Percentiles rank a stretch among this genome's conserved stretches.
These are phyloP conservation scores for Danionella dracula DNA, from an alignment of 2,797 vertebrate genomes.

Conservation along the genomic window DNA sequence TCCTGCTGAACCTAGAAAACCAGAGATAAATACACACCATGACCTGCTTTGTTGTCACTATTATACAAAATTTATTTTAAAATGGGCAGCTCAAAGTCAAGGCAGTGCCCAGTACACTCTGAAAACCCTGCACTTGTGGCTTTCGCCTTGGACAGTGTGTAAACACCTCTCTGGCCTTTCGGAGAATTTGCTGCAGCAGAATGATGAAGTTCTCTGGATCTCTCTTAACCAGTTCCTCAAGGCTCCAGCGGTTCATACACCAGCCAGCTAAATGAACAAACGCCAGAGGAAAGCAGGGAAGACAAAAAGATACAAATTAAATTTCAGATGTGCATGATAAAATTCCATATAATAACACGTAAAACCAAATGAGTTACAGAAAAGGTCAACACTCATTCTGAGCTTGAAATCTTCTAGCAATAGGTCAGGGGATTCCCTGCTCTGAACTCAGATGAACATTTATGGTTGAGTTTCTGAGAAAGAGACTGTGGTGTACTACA, in stretches of 20 bases:
- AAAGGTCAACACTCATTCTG: neutral
- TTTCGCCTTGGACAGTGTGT: neutral
- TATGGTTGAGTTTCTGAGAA: neutral
- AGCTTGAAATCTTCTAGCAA: neutral
- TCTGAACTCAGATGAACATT: neutral
- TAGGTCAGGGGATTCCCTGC: neutral
- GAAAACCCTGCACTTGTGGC: no score
- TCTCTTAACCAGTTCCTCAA: constrained; percentile 91
- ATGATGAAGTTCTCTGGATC: constrained; percentile 89
- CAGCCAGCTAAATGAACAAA: constrained; percentile 70
- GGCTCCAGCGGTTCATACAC: constrained; percentile 95
- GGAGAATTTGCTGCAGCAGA: constrained; percentile 87
- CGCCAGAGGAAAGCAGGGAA: no score
- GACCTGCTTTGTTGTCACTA: neutral
- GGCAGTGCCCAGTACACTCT: no score
- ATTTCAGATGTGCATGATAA: no score
- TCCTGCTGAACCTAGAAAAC: constrained; percentile 80
- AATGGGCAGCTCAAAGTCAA: no score
- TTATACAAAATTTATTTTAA: no score
- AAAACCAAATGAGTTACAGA: neutral
- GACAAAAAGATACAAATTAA: no score
- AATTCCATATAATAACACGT: neutral
- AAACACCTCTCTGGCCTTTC: constrained; percentile 81
- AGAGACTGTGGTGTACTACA: neutral
- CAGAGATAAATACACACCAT: constrained; percentile 15